These are phyloP conservation scores for Habropoda laboriosa DNA, from an alignment of 1,140 invertebrate genomes.

Conservation along the genomic window DNA sequence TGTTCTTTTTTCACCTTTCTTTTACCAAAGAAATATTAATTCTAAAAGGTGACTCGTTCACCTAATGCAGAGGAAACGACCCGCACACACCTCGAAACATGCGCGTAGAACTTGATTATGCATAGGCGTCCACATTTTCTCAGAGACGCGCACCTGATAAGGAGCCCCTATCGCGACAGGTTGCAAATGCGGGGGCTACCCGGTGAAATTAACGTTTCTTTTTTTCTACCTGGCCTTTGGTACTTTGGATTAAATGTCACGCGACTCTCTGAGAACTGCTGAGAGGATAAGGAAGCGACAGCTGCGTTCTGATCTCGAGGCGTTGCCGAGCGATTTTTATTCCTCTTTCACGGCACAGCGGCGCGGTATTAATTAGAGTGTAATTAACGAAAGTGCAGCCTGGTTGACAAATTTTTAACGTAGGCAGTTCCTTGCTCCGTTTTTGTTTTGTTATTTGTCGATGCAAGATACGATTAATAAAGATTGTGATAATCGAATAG, in stretches of 20 bases:
- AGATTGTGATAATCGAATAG: too few relatives aligned
- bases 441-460: too few relatives aligned
- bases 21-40: background rate
- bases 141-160: slow-evolving; percentile 74
- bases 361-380: background rate
- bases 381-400: background rate
- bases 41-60: background rate
- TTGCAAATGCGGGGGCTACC: slow-evolving; percentile 51
- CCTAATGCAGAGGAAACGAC: slow-evolving; percentile 32
- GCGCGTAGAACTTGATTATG: slow-evolving; percentile 47
- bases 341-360: too few relatives aligned
- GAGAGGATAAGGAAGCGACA: slow-evolving; percentile 24
- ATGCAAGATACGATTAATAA: too few relatives aligned
- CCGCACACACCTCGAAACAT: slow-evolving; percentile 42
- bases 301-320: background rate
- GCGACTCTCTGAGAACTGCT: background rate
- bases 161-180: slow-evolving; percentile 55
- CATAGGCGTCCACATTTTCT: slow-evolving; percentile 69
- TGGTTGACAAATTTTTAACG: background rate
- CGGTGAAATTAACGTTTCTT: slow-evolving; percentile 27
- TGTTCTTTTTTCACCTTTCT: background rate
- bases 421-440: background rate
- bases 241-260: slow-evolving; percentile 25
- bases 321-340: background rate
- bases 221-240: background rate